phyloP scores from a whole-genome alignment of 2,888 invertebrate genomes.

The Cremastobaeus sp. region DNA sequence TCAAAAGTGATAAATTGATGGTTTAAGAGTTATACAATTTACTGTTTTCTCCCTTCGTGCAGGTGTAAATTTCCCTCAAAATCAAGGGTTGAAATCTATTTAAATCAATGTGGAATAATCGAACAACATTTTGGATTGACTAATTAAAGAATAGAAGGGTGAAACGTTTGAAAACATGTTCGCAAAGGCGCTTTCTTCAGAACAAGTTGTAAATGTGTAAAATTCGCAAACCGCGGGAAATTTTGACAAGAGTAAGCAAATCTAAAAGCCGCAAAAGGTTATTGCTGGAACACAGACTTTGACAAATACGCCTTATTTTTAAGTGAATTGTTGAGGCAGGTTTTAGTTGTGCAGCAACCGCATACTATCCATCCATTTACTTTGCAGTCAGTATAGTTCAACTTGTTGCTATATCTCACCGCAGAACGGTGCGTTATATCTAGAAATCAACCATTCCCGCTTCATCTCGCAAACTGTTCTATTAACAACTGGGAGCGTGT shows the following conservation, averaged over 20 bases:
- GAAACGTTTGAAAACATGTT: too few relatives aligned
- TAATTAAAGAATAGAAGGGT: too few relatives aligned
- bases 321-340: constrained; percentile 56
- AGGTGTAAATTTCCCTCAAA: too few relatives aligned
- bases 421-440: constrained; percentile 54
- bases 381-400: constrained; percentile 57
- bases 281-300: constrained; percentile 39
- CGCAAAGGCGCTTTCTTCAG: too few relatives aligned
- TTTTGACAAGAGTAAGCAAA: neutral
- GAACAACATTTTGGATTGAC: too few relatives aligned
- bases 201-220: too few relatives aligned
- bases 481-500: constrained; percentile 52
- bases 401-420: constrained; percentile 61
- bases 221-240: neutral
- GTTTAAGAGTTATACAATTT: too few relatives aligned
- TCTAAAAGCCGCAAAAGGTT: constrained; percentile 16
- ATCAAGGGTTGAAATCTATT: too few relatives aligned
- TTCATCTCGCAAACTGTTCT: constrained; percentile 55
- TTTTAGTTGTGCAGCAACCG: constrained; percentile 55
- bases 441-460: constrained; percentile 50
- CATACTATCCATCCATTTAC: constrained; percentile 61
- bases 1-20: too few relatives aligned
- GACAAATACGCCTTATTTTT: constrained; percentile 56
- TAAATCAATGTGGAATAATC: too few relatives aligned
- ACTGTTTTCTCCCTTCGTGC: too few relatives aligned